These are phyloP conservation scores for Boleophthalmus pectinirostris DNA, from an alignment of 2,113 vertebrate genomes.

Conservation along the genomic window DNA sequence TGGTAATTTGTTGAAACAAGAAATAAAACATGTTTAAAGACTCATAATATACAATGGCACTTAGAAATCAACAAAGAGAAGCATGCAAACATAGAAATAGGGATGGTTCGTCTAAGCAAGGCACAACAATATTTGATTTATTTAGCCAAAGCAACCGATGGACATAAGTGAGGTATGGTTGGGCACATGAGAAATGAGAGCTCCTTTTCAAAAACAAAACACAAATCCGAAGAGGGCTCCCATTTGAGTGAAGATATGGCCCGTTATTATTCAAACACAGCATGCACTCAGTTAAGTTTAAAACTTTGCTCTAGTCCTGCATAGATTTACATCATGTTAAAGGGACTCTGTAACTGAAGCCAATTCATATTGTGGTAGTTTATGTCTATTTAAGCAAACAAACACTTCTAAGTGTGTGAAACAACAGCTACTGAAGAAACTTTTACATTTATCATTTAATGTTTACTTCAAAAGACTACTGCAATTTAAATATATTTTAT, in stretches of 20 bases:
- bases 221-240: constrained; percentile 62
- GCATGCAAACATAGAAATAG: constrained; percentile 5
- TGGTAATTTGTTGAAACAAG: not conserved
- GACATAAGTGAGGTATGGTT: constrained; percentile 74
- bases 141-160: constrained; percentile 86
- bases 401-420: constrained; percentile 56
- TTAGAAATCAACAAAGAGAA: constrained; percentile 1
- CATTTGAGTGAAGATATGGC: constrained; percentile 76
- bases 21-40: constrained; percentile 4
- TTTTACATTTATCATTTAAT: constrained; percentile 93
- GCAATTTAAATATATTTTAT: constrained; percentile 92
- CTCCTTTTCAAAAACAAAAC: constrained; percentile 71
- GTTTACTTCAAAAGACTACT: constrained; percentile 85
- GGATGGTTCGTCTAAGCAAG: not conserved
- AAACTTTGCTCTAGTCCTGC: constrained; percentile 85
- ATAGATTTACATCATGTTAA: constrained; percentile 94
- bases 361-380: constrained; percentile 95
- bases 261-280: constrained; percentile 81
- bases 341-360: constrained; percentile 83
- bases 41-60: constrained; percentile 1
- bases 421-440: constrained; percentile 52
- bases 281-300: constrained; percentile 92
- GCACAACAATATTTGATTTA: constrained; percentile 65
- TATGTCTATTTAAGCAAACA: constrained; percentile 86
- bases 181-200: constrained; percentile 81